Evolutionary conservation across 1,140 invertebrate species (phyloP).

Genomic region (Macrotrachela quadricornifera): DNA sequence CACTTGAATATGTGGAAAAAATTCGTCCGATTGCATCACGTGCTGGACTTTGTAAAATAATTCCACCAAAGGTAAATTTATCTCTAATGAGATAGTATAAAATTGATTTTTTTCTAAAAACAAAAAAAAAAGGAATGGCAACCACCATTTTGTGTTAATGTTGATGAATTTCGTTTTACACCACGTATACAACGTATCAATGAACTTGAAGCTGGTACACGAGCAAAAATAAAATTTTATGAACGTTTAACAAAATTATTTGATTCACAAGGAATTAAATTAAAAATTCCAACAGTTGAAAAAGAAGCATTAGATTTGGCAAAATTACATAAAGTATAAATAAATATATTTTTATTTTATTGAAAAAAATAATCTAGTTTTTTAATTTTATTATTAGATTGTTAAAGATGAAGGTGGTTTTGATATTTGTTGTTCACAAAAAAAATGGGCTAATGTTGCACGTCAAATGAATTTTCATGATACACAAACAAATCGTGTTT

Average conservation of each 20-base stretch:
- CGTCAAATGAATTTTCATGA: conserved; percentile 54
- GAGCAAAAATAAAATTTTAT: conserved; percentile 85
- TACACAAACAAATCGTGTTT: conserved; percentile 39
- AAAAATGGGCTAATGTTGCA: conserved; percentile 73
- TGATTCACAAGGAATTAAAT: conserved; percentile 69
- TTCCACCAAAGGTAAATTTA: conserved; percentile 49
- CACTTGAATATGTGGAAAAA: conserved; percentile 62
- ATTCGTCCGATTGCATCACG: conserved; percentile 53
- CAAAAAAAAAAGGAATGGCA: conserved; percentile 52
- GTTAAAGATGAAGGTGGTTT: conserved; percentile 73
- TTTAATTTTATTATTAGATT: conserved; percentile 30
- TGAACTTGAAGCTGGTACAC: conserved; percentile 80
- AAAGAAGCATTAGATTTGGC: conserved; percentile 78
- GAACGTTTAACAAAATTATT: conserved; percentile 93
- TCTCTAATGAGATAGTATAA: too few relatives aligned
- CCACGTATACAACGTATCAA: conserved; percentile 85
- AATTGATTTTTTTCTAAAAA: too few relatives aligned
- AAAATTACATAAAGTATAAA: conserved; percentile 49
- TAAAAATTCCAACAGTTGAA: conserved; percentile 82
- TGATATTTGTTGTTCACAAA: conserved; percentile 55
- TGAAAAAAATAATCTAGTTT: too few relatives aligned
- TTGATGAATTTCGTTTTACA: conserved; percentile 80
- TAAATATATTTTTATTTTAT: not conserved
- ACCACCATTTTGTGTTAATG: conserved; percentile 88
- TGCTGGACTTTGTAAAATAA: conserved; percentile 65